Evolutionary conservation across 2,113 vertebrate genomes (phyloP), one percentile per base, ranked within the genome.

Genomic region (Tautogolabrus adspersus): DNA sequence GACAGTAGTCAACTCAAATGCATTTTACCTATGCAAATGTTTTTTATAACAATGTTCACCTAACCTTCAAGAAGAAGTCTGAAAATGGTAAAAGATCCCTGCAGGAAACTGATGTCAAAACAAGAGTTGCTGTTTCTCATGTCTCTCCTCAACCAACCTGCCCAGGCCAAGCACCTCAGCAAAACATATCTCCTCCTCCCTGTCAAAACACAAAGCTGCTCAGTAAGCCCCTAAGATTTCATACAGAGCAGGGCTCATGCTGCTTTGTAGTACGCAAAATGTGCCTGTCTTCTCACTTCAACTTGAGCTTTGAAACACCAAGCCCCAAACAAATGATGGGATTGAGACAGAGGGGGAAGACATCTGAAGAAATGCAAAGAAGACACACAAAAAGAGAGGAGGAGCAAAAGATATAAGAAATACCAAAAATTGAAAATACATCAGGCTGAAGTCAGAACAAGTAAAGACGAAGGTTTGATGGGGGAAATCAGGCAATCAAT

Each of bases 201-300:
- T 68, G 76, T 81, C 77, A 78, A 75, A 82, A 75, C 69, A 75
- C 62, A 77, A 82, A 86, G 84, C 72, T 68, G 70, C 72, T 75
- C 82, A 23, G 59, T 63, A 72, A 82, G 65, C 69, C 75, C 47
- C 52, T 40, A 37, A 67, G 61, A 72, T 64, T 71, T 86, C 34
- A 54, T 51, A 68, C 57, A 57, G 75, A 49, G 47, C 63, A 42
- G 54, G 42, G 73, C 51, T 61, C 55, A 2, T 1, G 8, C 19
- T 68, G 67, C 63, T 73, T 77, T 68, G 68, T 75, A 69, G 61
- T 72, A 70, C 70, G 68, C n/a, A 72, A 58, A 85, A 54, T 56
- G 65, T 42, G 44, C 49, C 67, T 66, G 62, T 73, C 63, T 66
- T 81, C 81, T 77, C 40, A 44, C 55, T 62, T 42, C 52, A 75